Conservation (phyloP, 2,888 invertebrate genomes). For the Seira ritae region DNA sequence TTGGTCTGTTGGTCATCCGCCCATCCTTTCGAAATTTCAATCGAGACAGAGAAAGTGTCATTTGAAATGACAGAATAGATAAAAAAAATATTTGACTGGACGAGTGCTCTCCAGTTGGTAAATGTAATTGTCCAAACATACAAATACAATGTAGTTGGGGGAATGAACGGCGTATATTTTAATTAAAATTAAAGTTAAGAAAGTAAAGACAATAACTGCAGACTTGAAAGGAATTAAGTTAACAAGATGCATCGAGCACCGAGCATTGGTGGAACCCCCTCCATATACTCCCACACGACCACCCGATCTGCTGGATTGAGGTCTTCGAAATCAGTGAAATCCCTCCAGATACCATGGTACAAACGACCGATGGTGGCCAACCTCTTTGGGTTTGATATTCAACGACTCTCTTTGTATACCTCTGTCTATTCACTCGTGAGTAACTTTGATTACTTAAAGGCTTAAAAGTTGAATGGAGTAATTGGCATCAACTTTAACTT, state of each 20-base stretch:
- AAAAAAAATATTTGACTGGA: not conserved
- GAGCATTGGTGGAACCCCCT: slow-evolving; percentile 91
- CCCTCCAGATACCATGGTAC: slow-evolving; percentile 90
- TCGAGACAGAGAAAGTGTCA: slow-evolving; percentile 1
- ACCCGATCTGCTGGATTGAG: slow-evolving; percentile 84
- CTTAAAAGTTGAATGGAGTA: not conserved
- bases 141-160: not conserved
- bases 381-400: slow-evolving; percentile 88
- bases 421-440: slow-evolving; percentile 88
- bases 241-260: slow-evolving; percentile 84
- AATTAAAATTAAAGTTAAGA: not conserved
- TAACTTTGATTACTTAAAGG: slow-evolving; percentile 52
- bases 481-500: not conserved
- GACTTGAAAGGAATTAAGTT: not conserved
- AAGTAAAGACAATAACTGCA: not conserved
- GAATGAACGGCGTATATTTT: not conserved
- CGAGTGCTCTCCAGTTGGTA: too few species aligned
- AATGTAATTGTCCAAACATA: not conserved
- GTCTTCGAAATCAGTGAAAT: slow-evolving; percentile 87
- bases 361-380: slow-evolving; percentile 89
- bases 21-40: slow-evolving; percentile 32
- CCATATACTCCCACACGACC: slow-evolving; percentile 92
- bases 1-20: slow-evolving; percentile 59
- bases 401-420: slow-evolving; percentile 87
- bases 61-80: not conserved